Base-by-base conservation (phyloP, 2,113 vertebrate genomes). In the Calidris pugnax region DNA sequence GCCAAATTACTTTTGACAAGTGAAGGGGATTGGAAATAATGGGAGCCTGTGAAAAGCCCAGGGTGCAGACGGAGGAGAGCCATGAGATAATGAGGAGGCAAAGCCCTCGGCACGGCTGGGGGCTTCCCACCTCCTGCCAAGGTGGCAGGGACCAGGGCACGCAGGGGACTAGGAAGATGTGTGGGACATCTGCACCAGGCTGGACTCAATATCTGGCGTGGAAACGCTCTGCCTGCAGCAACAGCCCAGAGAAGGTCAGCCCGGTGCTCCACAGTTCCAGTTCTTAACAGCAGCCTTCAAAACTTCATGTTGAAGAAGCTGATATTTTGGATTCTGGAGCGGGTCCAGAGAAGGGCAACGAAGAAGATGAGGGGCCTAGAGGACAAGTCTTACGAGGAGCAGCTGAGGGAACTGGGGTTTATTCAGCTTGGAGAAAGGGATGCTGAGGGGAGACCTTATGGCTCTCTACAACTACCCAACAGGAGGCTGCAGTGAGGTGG, bases 71-170 rank as follows among this genome's bases (percentile, higher is more conserved):
- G 0, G 85, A 90, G 74, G 83, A 35, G 56, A 96, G 85, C 91
- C 91, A 98, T 98, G 97, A 98, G 97, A 95, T 98, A 98, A 98
- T 97, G 98, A 98, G 94, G 89, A 74, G 66, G 96, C 57, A 93
- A 93, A 95, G 81, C 37, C 68, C 55, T 76, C 2, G 1, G 1
- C 80, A 30, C 9, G 57, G 74, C 81, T 5, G 1, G 56, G 60
- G 68, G 56, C 47, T 72, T 50, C 43, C 62, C 64, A 32, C 9
- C 41, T 55, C 73, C 57, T 1, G 0, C 45, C 41, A 48, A 75
- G 59, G 62, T 9, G 4, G 45, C 3, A 0, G 79, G 43, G 60
- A 50, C 9, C 0, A 1, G 53, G 60, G 33, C 5, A 0, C 1
- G 9, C 72, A 33, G 37, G 43, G 47, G 30, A 56, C 0, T 0